These are phyloP conservation scores for Congeria kusceri DNA, from an alignment of 2,888 invertebrate genomes.

Conservation along the genomic window DNA sequence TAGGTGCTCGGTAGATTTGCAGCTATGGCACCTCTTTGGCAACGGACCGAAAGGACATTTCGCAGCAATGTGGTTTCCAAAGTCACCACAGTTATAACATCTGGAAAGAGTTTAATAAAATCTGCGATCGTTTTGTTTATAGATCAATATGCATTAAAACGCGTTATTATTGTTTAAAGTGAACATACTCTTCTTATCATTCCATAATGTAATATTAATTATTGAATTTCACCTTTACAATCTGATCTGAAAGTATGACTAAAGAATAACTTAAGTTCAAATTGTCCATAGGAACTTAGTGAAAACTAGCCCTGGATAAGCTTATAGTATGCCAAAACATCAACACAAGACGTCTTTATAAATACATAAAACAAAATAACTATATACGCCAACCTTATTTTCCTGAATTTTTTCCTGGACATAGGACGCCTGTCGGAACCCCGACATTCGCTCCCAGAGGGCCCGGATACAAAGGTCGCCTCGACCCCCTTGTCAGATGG, in stretches of 20 bases:
- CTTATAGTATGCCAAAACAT: background rate
- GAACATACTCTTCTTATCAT: too few relatives aligned
- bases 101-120: too few relatives aligned
- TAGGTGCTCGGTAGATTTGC: slow-evolving; percentile 94
- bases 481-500: slow-evolving; percentile 94
- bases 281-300: too few relatives aligned
- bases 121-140: too few relatives aligned
- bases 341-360: background rate
- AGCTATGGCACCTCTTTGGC: slow-evolving; percentile 96
- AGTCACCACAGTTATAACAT: slow-evolving; percentile 97
- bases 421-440: slow-evolving; percentile 93
- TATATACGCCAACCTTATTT: slow-evolving; percentile 90
- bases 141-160: too few relatives aligned
- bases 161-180: too few relatives aligned
- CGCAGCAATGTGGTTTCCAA: slow-evolving; percentile 96
- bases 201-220: too few relatives aligned
- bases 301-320: too few relatives aligned
- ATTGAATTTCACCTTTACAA: too few relatives aligned
- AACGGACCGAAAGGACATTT: slow-evolving; percentile 95
- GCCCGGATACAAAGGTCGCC: slow-evolving; percentile 94
- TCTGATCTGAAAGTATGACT: too few relatives aligned
- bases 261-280: too few relatives aligned
- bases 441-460: slow-evolving; percentile 91
- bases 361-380: background rate
- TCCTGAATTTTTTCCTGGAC: slow-evolving; percentile 93